Conservation (phyloP, 2,113 vertebrate genomes). For the Chrysemys picta region DNA sequence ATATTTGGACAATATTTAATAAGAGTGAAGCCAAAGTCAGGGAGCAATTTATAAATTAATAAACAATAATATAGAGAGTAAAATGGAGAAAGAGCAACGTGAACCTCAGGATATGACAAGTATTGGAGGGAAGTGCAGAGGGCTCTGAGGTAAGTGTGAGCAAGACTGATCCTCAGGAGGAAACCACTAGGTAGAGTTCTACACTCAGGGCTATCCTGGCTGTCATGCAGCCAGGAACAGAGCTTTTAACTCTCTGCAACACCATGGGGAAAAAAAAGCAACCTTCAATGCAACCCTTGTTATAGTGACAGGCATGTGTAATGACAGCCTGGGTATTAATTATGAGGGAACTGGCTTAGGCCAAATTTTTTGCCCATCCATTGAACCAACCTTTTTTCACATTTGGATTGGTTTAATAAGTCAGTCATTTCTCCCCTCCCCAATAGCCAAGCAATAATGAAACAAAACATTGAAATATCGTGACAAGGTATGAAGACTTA, state of each 20-base stretch:
- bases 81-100: slow-evolving; percentile 41
- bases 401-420: neutral
- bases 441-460: neutral
- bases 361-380: neutral
- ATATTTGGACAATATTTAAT: slow-evolving; percentile 64
- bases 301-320: neutral
- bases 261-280: neutral
- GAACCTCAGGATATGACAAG: neutral
- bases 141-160: neutral
- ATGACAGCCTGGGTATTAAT: neutral
- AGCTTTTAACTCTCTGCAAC: neutral
- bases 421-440: neutral
- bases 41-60: slow-evolving; percentile 76
- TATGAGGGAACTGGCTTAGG: accelerated
- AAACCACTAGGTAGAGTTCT: neutral
- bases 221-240: neutral
- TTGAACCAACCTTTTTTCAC: neutral
- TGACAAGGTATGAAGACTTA: neutral
- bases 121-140: neutral
- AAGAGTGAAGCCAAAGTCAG: slow-evolving; percentile 66
- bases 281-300: neutral
- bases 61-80: slow-evolving; percentile 49
- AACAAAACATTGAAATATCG: neutral
- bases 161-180: neutral
- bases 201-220: neutral